Evolutionary conservation across 2,113 vertebrate genomes (phyloP).

Genomic region (Coturnix japonica): DNA sequence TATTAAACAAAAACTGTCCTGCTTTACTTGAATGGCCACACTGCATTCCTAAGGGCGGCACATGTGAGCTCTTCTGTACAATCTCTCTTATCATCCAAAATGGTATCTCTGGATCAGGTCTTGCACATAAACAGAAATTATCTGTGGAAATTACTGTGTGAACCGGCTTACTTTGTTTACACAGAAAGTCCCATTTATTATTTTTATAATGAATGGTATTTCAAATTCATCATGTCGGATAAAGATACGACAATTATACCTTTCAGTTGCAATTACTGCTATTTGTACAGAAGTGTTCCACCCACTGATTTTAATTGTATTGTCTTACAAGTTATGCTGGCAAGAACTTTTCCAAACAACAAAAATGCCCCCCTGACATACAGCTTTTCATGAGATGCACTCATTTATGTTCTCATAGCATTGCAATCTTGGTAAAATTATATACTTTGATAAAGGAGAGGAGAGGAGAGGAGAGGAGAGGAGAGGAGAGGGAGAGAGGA

Average conservation of each 20-base stretch:
- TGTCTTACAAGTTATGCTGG: background rate
- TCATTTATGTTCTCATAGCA: background rate
- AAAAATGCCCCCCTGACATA: background rate
- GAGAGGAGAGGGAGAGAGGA: too few species aligned
- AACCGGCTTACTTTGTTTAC: conserved; percentile 4
- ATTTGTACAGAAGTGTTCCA: background rate
- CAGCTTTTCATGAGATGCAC: background rate
- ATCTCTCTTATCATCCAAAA: background rate
- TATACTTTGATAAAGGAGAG: background rate
- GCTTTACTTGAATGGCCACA: background rate
- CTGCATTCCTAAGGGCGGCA: fast-evolving
- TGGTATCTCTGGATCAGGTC: background rate
- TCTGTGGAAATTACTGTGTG: background rate
- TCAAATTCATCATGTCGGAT: conserved; percentile 1
- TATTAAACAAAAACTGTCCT: background rate
- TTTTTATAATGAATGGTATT: conserved; percentile 15
- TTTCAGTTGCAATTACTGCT: conserved; percentile 31
- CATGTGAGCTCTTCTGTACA: background rate
- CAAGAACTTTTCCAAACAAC: conserved; percentile 12
- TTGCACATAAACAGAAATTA: conserved; percentile 5
- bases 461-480: background rate
- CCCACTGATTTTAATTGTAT: background rate
- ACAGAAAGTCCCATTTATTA: background rate
- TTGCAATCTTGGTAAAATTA: background rate
- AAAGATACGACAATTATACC: background rate